A percentile compares a stretch with the other conserved stretches of the same genome.
Evolutionary conservation across 2,113 vertebrate genomes (phyloP).

Genomic region (Callithrix jacchus): DNA sequence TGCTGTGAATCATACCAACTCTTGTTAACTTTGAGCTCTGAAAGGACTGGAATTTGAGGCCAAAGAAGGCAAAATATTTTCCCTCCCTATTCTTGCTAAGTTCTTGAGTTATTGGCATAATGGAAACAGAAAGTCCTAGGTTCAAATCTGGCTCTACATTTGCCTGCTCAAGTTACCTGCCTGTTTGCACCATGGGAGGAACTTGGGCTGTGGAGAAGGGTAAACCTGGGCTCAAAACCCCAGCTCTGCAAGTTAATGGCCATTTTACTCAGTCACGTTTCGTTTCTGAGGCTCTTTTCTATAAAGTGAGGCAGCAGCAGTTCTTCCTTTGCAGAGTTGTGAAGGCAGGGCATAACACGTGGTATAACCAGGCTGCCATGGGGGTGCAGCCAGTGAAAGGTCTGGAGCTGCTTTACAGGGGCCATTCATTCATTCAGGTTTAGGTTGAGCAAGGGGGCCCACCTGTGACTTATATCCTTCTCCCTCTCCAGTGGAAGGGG

Average conservation of each 20-base stretch:
- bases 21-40: conserved; percentile 47
- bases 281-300: background rate
- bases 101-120: conserved; percentile 50
- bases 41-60: conserved; percentile 65
- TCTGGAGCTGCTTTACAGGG: background rate
- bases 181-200: background rate
- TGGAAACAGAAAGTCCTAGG: conserved; percentile 36
- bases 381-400: background rate
- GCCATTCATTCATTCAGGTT: background rate
- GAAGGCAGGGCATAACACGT: background rate
- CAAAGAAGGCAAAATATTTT: conserved; percentile 76
- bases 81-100: conserved; percentile 42
- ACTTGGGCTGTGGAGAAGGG: background rate
- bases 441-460: background rate
- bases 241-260: background rate
- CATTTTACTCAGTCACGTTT: background rate
- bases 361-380: background rate
- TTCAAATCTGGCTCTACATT: conserved; percentile 36
- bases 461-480: background rate
- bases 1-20: conserved; percentile 71
- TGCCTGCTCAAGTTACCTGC: background rate
- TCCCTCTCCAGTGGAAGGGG: background rate
- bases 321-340: background rate
- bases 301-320: background rate
- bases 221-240: background rate